These are phyloP conservation scores for Cepphus grylle DNA, from an alignment of 2,113 vertebrate species.

Conservation along the genomic window DNA sequence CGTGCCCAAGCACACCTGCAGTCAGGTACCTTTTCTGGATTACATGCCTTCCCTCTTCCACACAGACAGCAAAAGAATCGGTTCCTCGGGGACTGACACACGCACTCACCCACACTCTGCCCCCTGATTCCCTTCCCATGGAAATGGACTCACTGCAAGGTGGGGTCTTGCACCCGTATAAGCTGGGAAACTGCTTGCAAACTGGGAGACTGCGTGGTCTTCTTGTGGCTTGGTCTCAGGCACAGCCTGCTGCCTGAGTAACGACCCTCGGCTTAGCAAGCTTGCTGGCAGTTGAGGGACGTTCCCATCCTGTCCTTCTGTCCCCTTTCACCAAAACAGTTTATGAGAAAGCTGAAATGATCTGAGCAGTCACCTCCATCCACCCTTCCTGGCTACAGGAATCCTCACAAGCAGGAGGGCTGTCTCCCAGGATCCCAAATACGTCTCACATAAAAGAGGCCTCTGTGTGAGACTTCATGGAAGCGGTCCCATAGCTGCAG, in stretches of 20 bases:
- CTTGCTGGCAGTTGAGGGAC: not conserved
- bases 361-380: not conserved
- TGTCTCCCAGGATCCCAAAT: not conserved
- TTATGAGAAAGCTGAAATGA: not conserved
- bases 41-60: not conserved
- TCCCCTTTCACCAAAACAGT: not conserved
- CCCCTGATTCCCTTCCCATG: not conserved
- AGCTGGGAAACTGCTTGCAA: not conserved
- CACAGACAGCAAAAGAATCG: not conserved
- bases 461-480: not conserved
- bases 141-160: not conserved
- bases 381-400: not conserved
- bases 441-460: not conserved
- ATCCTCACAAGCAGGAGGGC: not conserved
- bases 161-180: accelerated
- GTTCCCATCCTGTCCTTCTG: not conserved
- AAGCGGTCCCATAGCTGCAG: not conserved
- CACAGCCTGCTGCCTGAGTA: not conserved
- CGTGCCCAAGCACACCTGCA: not conserved
- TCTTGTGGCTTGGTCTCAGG: not conserved
- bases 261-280: not conserved
- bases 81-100: not conserved
- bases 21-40: not conserved
- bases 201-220: not conserved
- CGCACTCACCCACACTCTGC: not conserved